These are phyloP conservation scores for Campylorhamphus procurvoides DNA, from an alignment of 2,113 vertebrate genomes.

Conservation along the genomic window DNA sequence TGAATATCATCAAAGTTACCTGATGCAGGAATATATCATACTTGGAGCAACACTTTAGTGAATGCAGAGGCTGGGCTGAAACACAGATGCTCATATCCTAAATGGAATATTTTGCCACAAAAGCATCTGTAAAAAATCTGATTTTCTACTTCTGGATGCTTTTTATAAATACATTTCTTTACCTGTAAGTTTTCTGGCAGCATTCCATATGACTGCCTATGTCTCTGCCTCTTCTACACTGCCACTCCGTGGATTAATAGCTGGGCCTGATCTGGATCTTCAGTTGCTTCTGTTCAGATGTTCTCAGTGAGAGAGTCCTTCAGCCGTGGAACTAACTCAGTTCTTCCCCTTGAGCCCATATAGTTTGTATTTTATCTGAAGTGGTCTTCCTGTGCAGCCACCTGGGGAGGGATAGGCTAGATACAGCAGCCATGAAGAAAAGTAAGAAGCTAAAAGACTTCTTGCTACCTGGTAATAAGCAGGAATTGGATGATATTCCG, in stretches of 20 bases:
- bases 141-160: not conserved
- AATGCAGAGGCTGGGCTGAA: not conserved
- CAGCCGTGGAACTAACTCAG: not conserved
- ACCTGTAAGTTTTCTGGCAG: not conserved
- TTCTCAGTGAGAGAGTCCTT: not conserved
- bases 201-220: not conserved
- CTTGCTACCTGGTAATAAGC: not conserved
- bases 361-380: not conserved
- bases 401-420: not conserved
- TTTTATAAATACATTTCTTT: not conserved
- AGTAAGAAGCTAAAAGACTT: not conserved
- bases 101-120: not conserved
- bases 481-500: not conserved
- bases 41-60: not conserved
- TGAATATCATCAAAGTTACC: not conserved
- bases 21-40: not conserved
- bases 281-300: not conserved
- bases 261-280: not conserved
- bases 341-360: not conserved
- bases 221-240: not conserved
- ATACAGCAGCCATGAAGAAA: not conserved
- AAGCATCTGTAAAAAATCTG: not conserved
- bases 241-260: not conserved
- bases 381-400: not conserved
- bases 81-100: not conserved